Evolutionary conservation across 1,140 invertebrate species (phyloP).

Genomic region (Acromyrmex charruanus): DNA sequence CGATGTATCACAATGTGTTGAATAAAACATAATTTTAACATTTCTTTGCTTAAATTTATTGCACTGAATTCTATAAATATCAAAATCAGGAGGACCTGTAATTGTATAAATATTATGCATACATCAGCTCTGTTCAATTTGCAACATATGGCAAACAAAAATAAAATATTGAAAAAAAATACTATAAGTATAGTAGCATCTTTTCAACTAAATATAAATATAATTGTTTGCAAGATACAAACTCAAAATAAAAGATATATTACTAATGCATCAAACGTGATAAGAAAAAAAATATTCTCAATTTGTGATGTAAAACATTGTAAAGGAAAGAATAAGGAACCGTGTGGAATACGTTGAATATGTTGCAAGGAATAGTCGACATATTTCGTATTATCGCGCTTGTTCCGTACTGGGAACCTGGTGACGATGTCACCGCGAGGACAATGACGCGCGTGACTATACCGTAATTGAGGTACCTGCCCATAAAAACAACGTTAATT

Average conservation of each 20-base stretch:
- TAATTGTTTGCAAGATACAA: background rate
- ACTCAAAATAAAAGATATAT: background rate
- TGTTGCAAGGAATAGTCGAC: background rate
- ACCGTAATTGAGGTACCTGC: background rate
- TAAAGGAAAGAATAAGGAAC: background rate
- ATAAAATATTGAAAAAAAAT: background rate
- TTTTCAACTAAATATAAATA: background rate
- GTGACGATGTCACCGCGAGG: too few species aligned
- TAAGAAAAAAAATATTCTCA: background rate
- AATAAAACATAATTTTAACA: constrained; percentile 43
- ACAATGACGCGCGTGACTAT: background rate
- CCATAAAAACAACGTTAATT: constrained; percentile 64
- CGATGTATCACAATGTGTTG: constrained; percentile 9
- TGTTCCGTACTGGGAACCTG: background rate
- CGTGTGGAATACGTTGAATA: too few species aligned
- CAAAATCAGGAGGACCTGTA: background rate
- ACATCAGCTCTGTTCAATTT: background rate
- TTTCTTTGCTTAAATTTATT: background rate
- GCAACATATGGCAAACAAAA: constrained; percentile 17
- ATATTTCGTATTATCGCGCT: background rate
- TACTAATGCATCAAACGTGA: too few species aligned
- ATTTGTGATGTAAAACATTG: background rate
- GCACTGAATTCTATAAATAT: background rate
- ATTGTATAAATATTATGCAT: background rate
- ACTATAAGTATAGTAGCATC: background rate